Base-by-base conservation (phyloP, 2,113 vertebrate genomes). In the Gadus chalcogrammus region DNA sequence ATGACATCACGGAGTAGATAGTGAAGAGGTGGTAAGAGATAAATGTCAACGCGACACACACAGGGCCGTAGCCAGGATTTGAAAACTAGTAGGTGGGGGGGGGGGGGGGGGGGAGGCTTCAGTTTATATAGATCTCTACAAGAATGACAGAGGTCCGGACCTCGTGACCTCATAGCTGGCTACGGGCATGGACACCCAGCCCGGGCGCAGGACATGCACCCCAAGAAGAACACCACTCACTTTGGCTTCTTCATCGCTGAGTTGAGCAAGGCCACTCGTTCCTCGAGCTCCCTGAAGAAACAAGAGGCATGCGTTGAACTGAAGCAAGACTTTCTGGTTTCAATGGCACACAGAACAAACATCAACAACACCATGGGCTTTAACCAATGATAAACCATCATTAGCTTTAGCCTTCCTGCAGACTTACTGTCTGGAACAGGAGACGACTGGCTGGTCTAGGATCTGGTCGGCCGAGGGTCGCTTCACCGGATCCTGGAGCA, bases 211-310 rank as follows among this genome's bases (percentile, higher is more conserved):
- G 31, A 35, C 31, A 35, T 35, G 18, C 1, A 1, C 8, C 52
- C 17, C 2, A 9, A 11, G 69, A 4, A 18, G n/a, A 60, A 1
- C 16, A 48, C 4, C 61, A 73, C 90, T 91, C 91, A 99, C 97
- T 95, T 97, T 83, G 96, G 95, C 89, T 93, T 94, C 84, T 95
- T 98, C 88, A 93, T 97, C 71, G 95, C 92, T 24, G 92, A 95
- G 85, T 99, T 99, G 76, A 99, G 92, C 73, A 94, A 85, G 0
- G 85, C 91, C 71, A 99, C 97, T 84, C 93, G 94, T 73, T 97
- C 95, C 65, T 98, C 95, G 89, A 98, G 93, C 79, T 95, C 93
- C 81, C 97, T 99, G 84, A 59, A 75, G 86, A 5, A 82, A 4
- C 75, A 61, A 0, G 1, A 75, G 56, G 16, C 11, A 1, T 38